Conservation (phyloP, 2,113 vertebrate genomes). For the Dipodomys merriami region DNA sequence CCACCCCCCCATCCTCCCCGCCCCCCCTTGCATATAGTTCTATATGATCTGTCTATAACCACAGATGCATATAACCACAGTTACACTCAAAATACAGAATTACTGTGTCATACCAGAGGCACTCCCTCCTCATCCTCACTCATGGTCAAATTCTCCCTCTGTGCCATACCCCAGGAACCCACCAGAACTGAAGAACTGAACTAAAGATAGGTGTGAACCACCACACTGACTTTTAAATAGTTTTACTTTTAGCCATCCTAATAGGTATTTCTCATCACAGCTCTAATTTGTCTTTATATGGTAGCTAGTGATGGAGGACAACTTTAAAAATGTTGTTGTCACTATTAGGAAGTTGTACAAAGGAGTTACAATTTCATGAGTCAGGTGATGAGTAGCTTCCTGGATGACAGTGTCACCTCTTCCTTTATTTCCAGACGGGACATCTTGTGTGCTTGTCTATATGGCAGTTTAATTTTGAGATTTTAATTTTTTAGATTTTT, state of each 20-base stretch:
- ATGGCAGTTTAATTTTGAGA: too few species aligned
- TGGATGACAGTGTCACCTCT: too few species aligned
- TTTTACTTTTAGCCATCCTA: neutral
- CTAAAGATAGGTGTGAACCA: too few species aligned
- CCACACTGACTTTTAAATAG: neutral
- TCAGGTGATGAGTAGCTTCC: too few species aligned
- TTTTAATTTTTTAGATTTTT: too few species aligned
- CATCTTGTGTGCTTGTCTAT: neutral
- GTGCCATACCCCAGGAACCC: neutral
- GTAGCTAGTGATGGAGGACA: neutral
- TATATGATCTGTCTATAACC: neutral
- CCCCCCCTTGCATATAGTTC: neutral
- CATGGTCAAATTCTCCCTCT: neutral
- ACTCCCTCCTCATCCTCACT: neutral
- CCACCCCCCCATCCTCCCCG: too few species aligned
- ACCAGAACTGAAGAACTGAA: too few species aligned
- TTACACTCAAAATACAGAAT: neutral
- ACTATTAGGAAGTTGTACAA: too few species aligned
- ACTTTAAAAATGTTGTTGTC: neutral
- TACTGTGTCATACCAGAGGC: neutral
- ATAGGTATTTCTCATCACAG: neutral
- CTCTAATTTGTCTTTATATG: neutral
- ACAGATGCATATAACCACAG: neutral
- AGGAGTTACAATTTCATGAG: too few species aligned
- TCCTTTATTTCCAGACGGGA: too few species aligned